Conservation (phyloP, 2,888 invertebrate genomes). For the Lasius platythorax region DNA sequence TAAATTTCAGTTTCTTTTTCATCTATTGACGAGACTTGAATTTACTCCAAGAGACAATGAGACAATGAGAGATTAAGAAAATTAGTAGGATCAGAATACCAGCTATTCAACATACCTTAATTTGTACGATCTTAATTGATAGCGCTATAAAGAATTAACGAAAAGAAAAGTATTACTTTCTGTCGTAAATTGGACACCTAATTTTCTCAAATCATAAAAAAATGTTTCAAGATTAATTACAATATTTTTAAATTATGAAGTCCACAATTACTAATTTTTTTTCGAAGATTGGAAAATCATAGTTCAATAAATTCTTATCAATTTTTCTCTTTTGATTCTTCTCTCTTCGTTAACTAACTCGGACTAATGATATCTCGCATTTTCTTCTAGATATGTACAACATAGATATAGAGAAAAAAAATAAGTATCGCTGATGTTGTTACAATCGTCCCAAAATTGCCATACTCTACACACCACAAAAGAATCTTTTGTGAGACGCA, state of each 20-base stretch:
- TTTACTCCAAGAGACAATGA: background rate
- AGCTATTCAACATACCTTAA: background rate
- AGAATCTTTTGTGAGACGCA: background rate
- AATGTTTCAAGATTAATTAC: slow-evolving; percentile 2
- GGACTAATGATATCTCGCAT: background rate
- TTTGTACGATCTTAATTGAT: background rate
- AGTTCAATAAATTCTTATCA: background rate
- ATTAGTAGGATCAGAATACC: background rate
- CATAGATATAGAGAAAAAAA: background rate
- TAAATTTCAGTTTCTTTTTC: background rate
- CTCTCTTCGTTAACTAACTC: background rate
- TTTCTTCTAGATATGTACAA: background rate
- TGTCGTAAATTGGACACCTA: background rate
- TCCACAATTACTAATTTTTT: background rate
- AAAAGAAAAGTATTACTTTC: background rate
- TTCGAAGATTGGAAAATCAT: background rate
- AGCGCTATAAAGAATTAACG: background rate
- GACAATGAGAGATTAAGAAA: background rate
- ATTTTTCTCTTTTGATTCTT: background rate
- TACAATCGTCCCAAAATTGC: slow-evolving; percentile 12
- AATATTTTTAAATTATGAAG: background rate
- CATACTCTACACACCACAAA: background rate
- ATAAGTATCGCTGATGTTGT: slow-evolving; percentile 22
- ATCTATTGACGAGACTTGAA: slow-evolving; percentile 1
- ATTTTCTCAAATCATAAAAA: background rate